Evolutionary conservation across 2,113 vertebrate species (phyloP).

Genomic region (Nanorana parkeri): DNA sequence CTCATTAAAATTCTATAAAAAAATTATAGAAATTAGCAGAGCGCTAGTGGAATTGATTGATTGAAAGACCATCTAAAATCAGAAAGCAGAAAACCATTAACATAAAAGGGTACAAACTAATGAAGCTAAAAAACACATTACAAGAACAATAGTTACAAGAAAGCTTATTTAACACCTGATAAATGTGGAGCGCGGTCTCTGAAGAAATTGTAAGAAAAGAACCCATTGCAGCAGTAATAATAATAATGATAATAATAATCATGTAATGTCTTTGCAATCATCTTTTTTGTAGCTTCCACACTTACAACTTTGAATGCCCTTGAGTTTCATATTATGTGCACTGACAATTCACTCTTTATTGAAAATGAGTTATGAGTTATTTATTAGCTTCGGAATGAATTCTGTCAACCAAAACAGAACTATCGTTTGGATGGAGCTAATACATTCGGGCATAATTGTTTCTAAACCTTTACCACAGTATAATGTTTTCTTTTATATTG

Average conservation of each 20-base stretch:
- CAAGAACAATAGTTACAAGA: constrained; percentile 27
- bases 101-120: constrained; percentile 34
- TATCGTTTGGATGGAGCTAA: constrained; percentile 25
- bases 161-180: constrained; percentile 48
- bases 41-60: constrained; percentile 34
- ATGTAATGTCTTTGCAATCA: constrained; percentile 46
- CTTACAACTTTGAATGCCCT: constrained; percentile 46
- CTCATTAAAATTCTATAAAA: constrained; percentile 35
- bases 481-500: background rate
- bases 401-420: constrained; percentile 33
- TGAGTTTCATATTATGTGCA: constrained; percentile 36
- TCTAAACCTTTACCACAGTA: background rate
- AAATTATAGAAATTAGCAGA: constrained; percentile 2
- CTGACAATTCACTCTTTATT: constrained; percentile 37
- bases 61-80: constrained; percentile 38
- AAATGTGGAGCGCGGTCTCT: background rate
- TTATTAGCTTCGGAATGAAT: constrained; percentile 33
- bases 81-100: constrained; percentile 41
- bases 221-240: background rate
- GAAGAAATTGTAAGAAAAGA: constrained; percentile 16
- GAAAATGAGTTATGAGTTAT: constrained; percentile 45
- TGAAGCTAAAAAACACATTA: constrained; percentile 34
- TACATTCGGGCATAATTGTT: constrained; percentile 16
- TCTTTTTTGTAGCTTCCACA: constrained; percentile 28
- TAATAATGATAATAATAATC: constrained; percentile 43